Percentiles rank a stretch among this genome's conserved stretches.
Evolutionary conservation across 2,113 vertebrate species (phyloP).

Genomic region (Stegostoma tigrinum): DNA sequence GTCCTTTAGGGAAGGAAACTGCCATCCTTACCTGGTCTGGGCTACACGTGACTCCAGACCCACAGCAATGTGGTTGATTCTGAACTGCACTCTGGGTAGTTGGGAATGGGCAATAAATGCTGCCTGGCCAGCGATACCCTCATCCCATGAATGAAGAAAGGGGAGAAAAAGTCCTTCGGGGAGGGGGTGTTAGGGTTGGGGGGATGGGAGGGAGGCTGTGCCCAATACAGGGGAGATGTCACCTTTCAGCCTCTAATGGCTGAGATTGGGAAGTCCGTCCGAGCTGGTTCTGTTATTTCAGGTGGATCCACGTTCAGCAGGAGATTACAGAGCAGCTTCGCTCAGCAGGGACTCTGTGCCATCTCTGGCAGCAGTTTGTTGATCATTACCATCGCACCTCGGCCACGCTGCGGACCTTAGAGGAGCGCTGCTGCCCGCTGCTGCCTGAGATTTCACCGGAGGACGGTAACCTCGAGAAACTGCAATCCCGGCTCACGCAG

Average conservation of each 20-base stretch:
- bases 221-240: neutral
- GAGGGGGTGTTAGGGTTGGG: neutral
- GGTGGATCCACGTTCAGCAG: constrained; percentile 62
- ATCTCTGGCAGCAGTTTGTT: constrained; percentile 58
- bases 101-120: too few species aligned
- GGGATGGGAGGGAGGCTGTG: neutral
- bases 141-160: too few species aligned
- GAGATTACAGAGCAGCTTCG: constrained; percentile 54
- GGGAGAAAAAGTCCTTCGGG: too few species aligned
- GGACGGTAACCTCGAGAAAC: constrained; percentile 48
- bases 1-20: too few species aligned
- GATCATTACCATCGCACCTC: constrained; percentile 43
- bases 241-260: too few species aligned
- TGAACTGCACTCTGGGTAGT: too few species aligned
- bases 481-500: constrained; percentile 40
- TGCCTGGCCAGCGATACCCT: too few species aligned
- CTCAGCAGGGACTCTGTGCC: constrained; percentile 48
- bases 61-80: too few species aligned
- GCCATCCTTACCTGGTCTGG: too few species aligned
- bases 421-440: constrained; percentile 50
- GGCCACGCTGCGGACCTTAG: constrained; percentile 51
- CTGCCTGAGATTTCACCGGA: constrained; percentile 44
- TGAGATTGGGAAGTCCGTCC: neutral
- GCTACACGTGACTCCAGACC: too few species aligned
- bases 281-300: constrained; percentile 43